phyloP scores from a whole-genome alignment of 2,113 vertebrate genomes.

The Paramormyrops kingsleyae region DNA sequence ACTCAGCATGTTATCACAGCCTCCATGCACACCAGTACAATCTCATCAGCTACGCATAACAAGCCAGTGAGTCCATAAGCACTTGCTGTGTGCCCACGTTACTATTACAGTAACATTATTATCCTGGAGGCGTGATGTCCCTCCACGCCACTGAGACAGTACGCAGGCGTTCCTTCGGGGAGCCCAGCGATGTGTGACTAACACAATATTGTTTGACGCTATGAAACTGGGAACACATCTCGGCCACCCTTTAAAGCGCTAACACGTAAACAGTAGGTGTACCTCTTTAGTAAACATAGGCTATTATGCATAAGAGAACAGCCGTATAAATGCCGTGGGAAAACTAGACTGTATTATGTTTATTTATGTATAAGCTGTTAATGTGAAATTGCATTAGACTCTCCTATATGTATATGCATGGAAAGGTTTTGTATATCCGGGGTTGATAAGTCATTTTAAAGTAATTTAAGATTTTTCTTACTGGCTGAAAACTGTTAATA shows the following conservation, averaged over 20 bases:
- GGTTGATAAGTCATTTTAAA: background rate
- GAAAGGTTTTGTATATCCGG: background rate
- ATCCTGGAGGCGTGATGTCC: background rate
- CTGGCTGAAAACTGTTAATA: background rate
- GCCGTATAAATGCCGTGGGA: background rate
- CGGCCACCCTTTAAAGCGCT: background rate
- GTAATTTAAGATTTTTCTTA: background rate
- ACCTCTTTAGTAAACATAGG: conserved; percentile 3
- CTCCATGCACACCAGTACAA: background rate
- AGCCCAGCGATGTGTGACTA: background rate
- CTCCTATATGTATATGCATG: background rate
- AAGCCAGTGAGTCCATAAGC: background rate
- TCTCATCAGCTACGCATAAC: background rate
- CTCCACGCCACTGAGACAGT: background rate
- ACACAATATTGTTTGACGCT: background rate
- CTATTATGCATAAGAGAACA: background rate
- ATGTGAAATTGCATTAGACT: conserved; percentile 2
- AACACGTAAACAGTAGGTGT: background rate
- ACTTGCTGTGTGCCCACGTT: background rate
- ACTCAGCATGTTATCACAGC: background rate
- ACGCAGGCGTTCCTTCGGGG: background rate
- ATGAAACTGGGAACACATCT: background rate
- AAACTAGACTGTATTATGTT: background rate
- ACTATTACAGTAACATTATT: background rate
- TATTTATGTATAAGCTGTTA: conserved; percentile 1